phyloP scores from a whole-genome alignment of 2,113 vertebrate genomes.

The Asarcornis scutulata region DNA sequence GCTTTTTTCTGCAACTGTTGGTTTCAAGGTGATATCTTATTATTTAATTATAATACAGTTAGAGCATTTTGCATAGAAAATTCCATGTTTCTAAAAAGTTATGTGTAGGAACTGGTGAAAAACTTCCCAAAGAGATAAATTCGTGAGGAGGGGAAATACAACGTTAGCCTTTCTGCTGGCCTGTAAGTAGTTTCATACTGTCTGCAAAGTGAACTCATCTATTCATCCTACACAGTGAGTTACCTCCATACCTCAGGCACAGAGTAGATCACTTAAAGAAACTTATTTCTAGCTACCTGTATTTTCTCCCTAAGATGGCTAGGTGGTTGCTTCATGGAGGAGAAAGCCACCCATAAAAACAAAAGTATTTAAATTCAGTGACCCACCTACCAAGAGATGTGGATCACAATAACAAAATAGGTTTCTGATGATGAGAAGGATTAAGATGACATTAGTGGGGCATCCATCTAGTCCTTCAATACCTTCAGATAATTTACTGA shows the following conservation, averaged over 20 bases:
- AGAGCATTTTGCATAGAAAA: neutral
- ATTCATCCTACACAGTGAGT: neutral
- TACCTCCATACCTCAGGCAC: neutral
- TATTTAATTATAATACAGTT: neutral
- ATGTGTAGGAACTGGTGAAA: neutral
- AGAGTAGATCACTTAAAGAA: neutral
- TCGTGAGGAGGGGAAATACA: neutral
- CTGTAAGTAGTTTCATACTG: neutral
- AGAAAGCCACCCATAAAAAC: neutral
- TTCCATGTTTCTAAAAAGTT: neutral
- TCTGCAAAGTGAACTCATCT: neutral
- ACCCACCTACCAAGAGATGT: neutral
- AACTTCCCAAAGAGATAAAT: neutral
- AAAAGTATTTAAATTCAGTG: neutral
- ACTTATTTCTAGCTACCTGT: neutral
- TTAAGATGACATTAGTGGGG: neutral
- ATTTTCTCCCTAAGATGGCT: neutral
- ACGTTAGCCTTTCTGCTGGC: neutral
- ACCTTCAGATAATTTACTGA: neutral
- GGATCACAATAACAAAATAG: fast-evolving
- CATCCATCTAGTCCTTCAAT: neutral
- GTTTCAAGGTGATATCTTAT: neutral
- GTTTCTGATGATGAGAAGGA: neutral
- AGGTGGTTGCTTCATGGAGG: neutral
- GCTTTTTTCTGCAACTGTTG: neutral